Evolutionary conservation across 53 echinoderm and acorn worm genomes (phyloP).

Genomic region (Stichopus horrens): DNA sequence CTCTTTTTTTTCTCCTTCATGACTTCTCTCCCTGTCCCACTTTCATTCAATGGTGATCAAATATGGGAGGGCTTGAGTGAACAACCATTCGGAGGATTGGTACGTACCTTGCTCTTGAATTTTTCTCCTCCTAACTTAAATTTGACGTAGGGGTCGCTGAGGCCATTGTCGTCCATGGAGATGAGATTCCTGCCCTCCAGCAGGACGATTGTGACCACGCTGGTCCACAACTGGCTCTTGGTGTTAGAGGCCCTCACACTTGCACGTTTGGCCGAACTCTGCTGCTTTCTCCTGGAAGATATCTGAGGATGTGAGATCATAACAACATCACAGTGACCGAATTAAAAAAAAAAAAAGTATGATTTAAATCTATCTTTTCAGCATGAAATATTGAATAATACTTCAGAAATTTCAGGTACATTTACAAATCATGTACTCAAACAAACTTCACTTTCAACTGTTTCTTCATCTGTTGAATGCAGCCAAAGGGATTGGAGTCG

Average conservation of each 20-base stretch:
- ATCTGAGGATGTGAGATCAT: slow-evolving; percentile 4
- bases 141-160: slow-evolving; percentile 98
- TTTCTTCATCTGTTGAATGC: too few relatives aligned
- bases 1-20: not conserved
- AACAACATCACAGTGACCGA: too few relatives aligned
- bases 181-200: slow-evolving; percentile 92
- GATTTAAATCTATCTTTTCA: too few relatives aligned
- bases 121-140: slow-evolving; percentile 92
- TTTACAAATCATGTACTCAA: too few relatives aligned
- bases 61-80: too few relatives aligned
- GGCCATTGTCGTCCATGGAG: slow-evolving; percentile 97
- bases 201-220: slow-evolving; percentile 85
- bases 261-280: slow-evolving; percentile 35
- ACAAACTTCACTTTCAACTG: too few relatives aligned
- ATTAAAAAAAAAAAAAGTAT: too few relatives aligned
- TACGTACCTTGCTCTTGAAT: slow-evolving; percentile 86
- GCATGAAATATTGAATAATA: too few relatives aligned
- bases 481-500: too few relatives aligned
- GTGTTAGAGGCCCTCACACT: slow-evolving; percentile 36
- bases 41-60: not conserved
- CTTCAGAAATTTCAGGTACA: too few relatives aligned
- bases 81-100: too few relatives aligned
- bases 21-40: not conserved
- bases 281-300: slow-evolving; percentile 50
- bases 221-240: slow-evolving; percentile 84